phyloP scores from a whole-genome alignment of 2,888 invertebrate species.

The Sthenelais limicola region DNA sequence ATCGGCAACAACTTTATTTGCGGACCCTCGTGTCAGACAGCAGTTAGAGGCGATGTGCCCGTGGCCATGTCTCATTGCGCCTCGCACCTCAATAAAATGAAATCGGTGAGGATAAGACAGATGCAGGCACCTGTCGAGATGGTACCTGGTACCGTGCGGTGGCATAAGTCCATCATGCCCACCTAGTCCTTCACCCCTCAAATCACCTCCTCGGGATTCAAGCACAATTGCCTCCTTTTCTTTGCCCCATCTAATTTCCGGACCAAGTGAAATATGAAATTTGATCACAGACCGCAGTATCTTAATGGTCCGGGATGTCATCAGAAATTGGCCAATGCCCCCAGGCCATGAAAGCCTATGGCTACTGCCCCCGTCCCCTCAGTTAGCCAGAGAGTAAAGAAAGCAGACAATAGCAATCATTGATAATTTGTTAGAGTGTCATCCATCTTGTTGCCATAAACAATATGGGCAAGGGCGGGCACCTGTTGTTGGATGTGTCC shows the following conservation, averaged over 20 bases:
- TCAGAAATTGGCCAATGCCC: not conserved
- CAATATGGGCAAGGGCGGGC: not conserved
- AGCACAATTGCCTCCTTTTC: not conserved
- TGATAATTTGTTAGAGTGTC: constrained; percentile 26
- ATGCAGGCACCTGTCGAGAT: constrained; percentile 15
- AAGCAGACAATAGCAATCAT: constrained; percentile 27
- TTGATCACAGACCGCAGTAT: constrained; percentile 3
- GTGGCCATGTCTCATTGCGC: no score
- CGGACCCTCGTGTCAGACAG: constrained; percentile 15
- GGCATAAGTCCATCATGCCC: constrained; percentile 2
- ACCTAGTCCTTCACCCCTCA: not conserved
- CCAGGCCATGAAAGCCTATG: not conserved
- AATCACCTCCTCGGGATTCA: not conserved
- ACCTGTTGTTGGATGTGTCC: constrained; percentile 24
- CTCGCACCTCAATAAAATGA: not conserved
- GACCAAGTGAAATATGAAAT: constrained; percentile 19
- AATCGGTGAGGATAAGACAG: not conserved
- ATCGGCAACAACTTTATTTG: constrained; percentile 31
- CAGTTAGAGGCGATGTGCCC: constrained; percentile 25
- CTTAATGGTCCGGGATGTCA: not conserved
- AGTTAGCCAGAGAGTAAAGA: not conserved
- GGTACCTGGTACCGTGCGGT: constrained; percentile 24
- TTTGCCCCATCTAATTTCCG: not conserved
- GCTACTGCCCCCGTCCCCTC: not conserved
- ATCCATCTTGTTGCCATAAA: constrained; percentile 26